A percentile compares a stretch with the other conserved stretches of the same genome.
Conservation (phyloP, 2,888 invertebrate species). For the Brassicogethes aeneus region DNA sequence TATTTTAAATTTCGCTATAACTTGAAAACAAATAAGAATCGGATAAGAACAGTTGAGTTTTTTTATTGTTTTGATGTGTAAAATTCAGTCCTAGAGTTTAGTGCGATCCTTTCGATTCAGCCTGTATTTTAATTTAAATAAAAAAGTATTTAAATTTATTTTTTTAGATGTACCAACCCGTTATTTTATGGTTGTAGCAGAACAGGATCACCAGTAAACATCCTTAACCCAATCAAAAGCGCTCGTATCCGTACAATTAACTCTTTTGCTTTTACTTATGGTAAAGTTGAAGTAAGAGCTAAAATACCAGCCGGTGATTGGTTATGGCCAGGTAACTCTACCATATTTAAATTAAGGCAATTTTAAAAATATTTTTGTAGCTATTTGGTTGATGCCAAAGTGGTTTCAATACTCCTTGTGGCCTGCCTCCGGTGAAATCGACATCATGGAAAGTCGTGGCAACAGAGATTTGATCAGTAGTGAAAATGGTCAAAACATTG, state of each 20-base stretch:
- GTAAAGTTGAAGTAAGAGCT: conserved; percentile 54
- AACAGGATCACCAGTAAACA: conserved; percentile 42
- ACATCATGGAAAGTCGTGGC: conserved; percentile 58
- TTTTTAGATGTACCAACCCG: conserved; percentile 48
- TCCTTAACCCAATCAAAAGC: conserved; percentile 58
- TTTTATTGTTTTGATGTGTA: too few species aligned
- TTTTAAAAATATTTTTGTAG: too few species aligned
- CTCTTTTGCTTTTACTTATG: conserved; percentile 58
- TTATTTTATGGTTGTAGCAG: conserved; percentile 48
- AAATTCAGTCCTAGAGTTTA: too few species aligned
- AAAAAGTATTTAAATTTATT: conserved; percentile 5
- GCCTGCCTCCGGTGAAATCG: conserved; percentile 67
- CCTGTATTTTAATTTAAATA: too few species aligned
- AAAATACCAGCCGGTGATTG: conserved; percentile 64
- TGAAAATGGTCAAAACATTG: conserved; percentile 25
- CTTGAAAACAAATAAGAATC: too few species aligned
- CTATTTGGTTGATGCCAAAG: conserved; percentile 62
- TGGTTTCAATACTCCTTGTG: conserved; percentile 56
- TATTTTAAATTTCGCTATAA: too few species aligned
- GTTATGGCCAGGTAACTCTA: conserved; percentile 50
- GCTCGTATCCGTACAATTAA: conserved; percentile 54
- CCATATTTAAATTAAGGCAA: conserved; percentile 6
- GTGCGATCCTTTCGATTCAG: too few species aligned
- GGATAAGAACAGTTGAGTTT: too few species aligned
- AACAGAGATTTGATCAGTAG: conserved; percentile 41